phyloP scores from a whole-genome alignment of 2,888 invertebrate genomes.

The Hedya salicella region DNA sequence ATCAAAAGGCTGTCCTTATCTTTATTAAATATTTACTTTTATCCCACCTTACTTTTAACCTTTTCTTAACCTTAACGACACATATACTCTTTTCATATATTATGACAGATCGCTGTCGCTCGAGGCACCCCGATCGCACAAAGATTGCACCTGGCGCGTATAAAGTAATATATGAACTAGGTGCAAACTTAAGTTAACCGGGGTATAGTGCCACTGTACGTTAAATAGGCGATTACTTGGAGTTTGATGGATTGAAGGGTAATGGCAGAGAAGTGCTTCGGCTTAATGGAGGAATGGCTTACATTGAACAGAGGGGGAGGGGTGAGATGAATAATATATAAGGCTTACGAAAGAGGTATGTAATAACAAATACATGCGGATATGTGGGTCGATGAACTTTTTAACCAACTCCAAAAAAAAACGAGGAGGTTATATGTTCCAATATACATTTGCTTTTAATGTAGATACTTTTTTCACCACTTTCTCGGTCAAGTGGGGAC shows the following conservation, averaged over 20 bases:
- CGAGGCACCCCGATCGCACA: neutral
- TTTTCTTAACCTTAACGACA: neutral
- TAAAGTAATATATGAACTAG: neutral
- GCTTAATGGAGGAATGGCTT: conserved; percentile 36
- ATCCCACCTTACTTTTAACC: neutral
- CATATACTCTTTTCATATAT: neutral
- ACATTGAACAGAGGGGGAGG: conserved; percentile 17
- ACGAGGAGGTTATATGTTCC: too few species aligned
- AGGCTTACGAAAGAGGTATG: neutral
- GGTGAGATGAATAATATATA: conserved; percentile 6
- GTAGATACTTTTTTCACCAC: too few species aligned
- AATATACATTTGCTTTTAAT: too few species aligned
- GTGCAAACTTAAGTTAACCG: neutral
- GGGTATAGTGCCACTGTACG: conserved; percentile 28
- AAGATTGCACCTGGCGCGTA: neutral
- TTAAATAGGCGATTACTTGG: conserved; percentile 38
- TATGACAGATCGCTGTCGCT: neutral
- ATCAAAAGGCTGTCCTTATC: too few species aligned
- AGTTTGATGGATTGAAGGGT: conserved; percentile 42
- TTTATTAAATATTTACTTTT: neutral
- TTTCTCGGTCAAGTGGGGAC: too few species aligned
- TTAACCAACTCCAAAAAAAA: too few species aligned
- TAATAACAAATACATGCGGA: neutral
- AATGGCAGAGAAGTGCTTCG: conserved; percentile 35
- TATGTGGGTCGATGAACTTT: neutral